Conservation (phyloP, 2,888 invertebrate species). For the Drosophila planitibia region DNA sequence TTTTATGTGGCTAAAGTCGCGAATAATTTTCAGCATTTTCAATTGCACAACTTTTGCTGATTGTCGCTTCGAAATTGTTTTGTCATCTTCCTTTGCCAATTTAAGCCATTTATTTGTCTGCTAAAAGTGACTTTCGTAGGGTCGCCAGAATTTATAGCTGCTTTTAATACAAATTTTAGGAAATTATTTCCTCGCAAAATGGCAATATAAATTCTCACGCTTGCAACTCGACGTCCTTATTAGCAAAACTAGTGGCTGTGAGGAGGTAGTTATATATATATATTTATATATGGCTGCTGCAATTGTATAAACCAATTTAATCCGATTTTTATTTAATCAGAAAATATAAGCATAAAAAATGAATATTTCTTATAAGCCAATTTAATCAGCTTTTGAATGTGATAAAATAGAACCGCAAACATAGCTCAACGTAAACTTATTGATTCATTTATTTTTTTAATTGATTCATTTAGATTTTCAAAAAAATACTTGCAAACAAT, state of each 20-base stretch:
- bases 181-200: constrained; percentile 68
- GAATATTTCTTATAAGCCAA: not conserved
- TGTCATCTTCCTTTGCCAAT: constrained; percentile 1
- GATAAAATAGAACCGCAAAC: not conserved
- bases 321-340: not conserved
- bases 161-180: constrained; percentile 71
- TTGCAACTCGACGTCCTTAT: constrained; percentile 64
- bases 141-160: constrained; percentile 62
- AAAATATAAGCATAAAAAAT: not conserved
- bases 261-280: not conserved
- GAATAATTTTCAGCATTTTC: constrained; percentile 48
- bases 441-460: not conserved
- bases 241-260: constrained; percentile 43
- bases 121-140: not conserved
- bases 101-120: constrained; percentile 16
- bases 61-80: constrained; percentile 43
- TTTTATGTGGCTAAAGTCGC: constrained; percentile 20
- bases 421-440: not conserved
- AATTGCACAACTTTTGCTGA: constrained; percentile 64
- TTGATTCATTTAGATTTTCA: not conserved
- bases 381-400: not conserved
- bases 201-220: constrained; percentile 76
- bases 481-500: too few species aligned
- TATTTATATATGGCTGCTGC: not conserved
- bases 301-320: not conserved